phyloP scores from a whole-genome alignment of 2,113 vertebrate species.

The Paraplagusia blochii region DNA sequence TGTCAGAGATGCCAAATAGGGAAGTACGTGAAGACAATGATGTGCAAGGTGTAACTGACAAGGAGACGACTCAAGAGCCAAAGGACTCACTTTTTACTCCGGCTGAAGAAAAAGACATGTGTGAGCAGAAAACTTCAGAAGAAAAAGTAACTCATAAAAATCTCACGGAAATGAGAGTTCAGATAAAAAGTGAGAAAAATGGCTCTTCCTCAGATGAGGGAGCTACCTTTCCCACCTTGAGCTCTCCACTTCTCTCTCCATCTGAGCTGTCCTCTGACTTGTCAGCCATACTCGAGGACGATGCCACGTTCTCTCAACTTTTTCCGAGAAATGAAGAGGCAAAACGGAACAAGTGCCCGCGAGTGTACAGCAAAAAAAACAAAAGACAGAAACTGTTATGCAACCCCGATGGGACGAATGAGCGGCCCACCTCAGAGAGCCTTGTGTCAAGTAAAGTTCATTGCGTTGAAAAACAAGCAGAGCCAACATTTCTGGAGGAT shows the following conservation, averaged over 20 bases:
- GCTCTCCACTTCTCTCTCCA: constrained; percentile 28
- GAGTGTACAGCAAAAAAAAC: constrained; percentile 87
- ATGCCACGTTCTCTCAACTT: constrained; percentile 85
- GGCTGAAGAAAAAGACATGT: constrained; percentile 35
- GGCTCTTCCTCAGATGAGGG: constrained; percentile 41
- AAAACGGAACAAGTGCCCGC: constrained; percentile 83
- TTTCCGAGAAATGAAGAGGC: constrained; percentile 83
- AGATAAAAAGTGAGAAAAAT: constrained; percentile 71
- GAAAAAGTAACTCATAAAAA: constrained; percentile 56
- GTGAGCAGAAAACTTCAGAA: constrained; percentile 48
- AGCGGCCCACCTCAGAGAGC: constrained; percentile 38
- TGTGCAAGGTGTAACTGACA: constrained; percentile 29
- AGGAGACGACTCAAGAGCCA: constrained; percentile 30
- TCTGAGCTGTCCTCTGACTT: constrained; percentile 61
- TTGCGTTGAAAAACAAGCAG: constrained; percentile 67
- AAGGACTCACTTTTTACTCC: constrained; percentile 32
- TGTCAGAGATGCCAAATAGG: constrained; percentile 27
- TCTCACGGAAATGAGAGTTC: constrained; percentile 52
- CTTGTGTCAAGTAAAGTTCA: constrained; percentile 62
- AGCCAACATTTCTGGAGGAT: constrained; percentile 70
- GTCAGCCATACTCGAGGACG: constrained; percentile 81
- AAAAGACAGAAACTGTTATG: constrained; percentile 74
- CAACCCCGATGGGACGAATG: constrained; percentile 22
- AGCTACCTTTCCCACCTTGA: constrained; percentile 47
- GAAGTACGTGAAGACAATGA: constrained; percentile 31